Conservation (phyloP, 2,113 vertebrate genomes). For the Morphnarchus princeps region DNA sequence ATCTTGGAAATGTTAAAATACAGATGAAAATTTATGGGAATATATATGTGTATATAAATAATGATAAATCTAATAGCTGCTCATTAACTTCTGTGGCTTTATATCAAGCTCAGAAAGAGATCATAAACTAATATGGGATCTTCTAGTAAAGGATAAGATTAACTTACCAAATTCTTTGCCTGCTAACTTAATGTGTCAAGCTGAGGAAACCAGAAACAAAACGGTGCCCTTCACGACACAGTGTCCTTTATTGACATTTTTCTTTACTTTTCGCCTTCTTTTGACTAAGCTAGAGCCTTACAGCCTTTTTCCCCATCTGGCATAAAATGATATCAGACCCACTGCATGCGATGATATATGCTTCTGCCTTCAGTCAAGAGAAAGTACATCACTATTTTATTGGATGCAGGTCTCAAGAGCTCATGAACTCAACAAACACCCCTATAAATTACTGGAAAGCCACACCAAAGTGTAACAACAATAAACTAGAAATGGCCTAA, state of each 20-base stretch:
- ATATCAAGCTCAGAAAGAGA: background rate
- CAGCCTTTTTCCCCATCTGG: constrained; percentile 56
- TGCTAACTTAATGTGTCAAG: background rate
- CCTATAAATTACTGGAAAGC: constrained; percentile 71
- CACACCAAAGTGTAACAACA: constrained; percentile 62
- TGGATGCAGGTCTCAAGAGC: constrained; percentile 69
- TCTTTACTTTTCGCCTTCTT: constrained; percentile 36
- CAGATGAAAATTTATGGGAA: constrained; percentile 9
- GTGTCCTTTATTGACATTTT: constrained; percentile 17
- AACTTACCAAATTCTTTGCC: background rate
- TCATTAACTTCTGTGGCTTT: background rate
- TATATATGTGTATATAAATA: constrained; percentile 1
- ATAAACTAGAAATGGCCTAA: constrained; percentile 69
- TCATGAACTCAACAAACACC: constrained; percentile 71
- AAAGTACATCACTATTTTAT: constrained; percentile 75
- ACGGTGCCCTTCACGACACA: background rate
- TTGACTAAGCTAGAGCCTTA: constrained; percentile 59
- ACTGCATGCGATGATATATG: constrained; percentile 72
- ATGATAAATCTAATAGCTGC: constrained; percentile 7
- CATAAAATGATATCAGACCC: constrained; percentile 72
- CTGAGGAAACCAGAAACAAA: background rate
- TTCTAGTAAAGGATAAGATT: background rate
- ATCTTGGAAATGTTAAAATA: background rate
- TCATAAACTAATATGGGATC: background rate
- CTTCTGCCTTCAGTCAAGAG: constrained; percentile 69